Evolutionary conservation across 2,888 invertebrate species (phyloP).

Genomic region (Baronia brevicornis): DNA sequence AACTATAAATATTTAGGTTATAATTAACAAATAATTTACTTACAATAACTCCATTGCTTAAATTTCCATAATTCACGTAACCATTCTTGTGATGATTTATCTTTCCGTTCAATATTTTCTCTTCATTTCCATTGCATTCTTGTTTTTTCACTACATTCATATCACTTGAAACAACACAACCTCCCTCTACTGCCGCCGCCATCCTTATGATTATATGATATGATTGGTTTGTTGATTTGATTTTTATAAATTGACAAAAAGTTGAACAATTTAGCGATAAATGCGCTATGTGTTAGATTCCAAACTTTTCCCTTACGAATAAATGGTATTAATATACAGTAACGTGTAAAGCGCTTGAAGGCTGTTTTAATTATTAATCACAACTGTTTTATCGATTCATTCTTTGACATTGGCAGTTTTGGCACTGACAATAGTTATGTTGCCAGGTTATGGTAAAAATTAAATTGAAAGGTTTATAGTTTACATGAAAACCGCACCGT

Average conservation of each 20-base stretch:
- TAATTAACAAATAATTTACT: conserved; percentile 39
- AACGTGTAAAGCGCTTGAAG: conserved; percentile 5
- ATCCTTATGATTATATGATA: conserved; percentile 28
- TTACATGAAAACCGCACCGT: too few species aligned
- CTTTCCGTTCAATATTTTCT: conserved; percentile 41
- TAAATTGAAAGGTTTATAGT: neutral
- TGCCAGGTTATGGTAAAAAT: neutral
- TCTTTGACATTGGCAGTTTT: conserved; percentile 5
- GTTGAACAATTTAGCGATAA: too few species aligned
- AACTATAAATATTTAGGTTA: conserved; percentile 21
- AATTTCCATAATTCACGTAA: conserved; percentile 31
- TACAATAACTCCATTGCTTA: conserved; percentile 43
- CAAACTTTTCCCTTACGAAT: too few species aligned
- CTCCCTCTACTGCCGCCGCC: conserved; percentile 38
- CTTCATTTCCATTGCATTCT: conserved; percentile 34
- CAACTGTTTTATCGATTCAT: conserved; percentile 21
- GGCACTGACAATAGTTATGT: neutral
- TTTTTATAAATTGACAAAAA: too few species aligned
- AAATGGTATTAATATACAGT: neutral
- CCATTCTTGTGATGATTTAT: conserved; percentile 43
- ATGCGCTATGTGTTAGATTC: too few species aligned
- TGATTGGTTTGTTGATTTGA: too few species aligned
- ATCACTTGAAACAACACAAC: conserved; percentile 29
- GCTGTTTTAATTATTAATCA: neutral
- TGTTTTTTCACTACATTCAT: conserved; percentile 25